Evolutionary conservation across 2,113 vertebrate genomes (phyloP).

Genomic region (Cettia cetti): DNA sequence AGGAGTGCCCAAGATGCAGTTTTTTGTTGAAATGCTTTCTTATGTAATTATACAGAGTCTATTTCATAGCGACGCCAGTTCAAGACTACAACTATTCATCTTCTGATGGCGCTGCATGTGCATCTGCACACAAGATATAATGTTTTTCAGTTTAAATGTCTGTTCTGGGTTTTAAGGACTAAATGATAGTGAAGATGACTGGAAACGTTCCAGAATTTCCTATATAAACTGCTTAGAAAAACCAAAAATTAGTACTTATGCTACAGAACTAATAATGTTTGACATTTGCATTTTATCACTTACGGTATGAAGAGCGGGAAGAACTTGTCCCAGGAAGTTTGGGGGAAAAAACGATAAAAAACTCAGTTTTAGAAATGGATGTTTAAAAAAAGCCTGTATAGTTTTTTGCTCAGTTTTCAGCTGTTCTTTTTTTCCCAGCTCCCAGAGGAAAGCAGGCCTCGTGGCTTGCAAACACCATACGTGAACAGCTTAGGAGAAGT

Average conservation of each 20-base stretch:
- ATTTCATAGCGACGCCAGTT: conserved; percentile 64
- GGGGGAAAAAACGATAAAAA: conserved; percentile 35
- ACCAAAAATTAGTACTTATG: conserved; percentile 73
- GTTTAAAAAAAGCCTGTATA: conserved; percentile 29
- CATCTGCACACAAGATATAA: conserved; percentile 74
- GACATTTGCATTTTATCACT: conserved; percentile 72
- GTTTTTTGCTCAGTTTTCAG: conserved; percentile 39
- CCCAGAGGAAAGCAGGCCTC: conserved; percentile 53
- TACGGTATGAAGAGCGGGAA: conserved; percentile 42
- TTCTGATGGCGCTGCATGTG: conserved; percentile 57
- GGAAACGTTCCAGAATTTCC: conserved; percentile 73
- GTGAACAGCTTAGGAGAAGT: conserved; percentile 59
- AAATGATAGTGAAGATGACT: conserved; percentile 78
- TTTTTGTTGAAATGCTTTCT: conserved; percentile 62
- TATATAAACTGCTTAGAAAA: conserved; percentile 66
- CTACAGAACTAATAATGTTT: conserved; percentile 77
- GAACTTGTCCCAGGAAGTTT: conserved; percentile 62
- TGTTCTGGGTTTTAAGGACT: conserved; percentile 76
- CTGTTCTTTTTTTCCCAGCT: conserved; percentile 33
- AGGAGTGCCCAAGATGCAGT: conserved; percentile 67
- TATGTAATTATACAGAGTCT: conserved; percentile 76
- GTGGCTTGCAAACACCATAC: conserved; percentile 52
- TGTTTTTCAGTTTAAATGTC: conserved; percentile 72
- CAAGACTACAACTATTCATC: conserved; percentile 71
- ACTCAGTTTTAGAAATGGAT: conserved; percentile 31